These are phyloP conservation scores for Tylochromis polylepis DNA, from an alignment of 2,113 vertebrate genomes.

Conservation along the genomic window DNA sequence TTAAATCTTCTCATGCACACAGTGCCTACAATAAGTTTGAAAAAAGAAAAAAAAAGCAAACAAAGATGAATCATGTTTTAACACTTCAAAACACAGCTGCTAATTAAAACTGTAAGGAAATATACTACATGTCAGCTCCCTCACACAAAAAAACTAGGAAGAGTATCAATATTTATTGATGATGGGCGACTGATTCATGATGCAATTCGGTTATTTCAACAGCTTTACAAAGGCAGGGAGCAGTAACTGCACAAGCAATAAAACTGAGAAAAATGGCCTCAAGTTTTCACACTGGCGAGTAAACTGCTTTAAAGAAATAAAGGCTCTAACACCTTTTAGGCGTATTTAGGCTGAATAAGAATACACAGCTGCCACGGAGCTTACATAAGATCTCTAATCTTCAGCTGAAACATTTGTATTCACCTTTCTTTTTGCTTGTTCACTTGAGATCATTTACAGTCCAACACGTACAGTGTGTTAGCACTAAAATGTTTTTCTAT, in stretches of 20 bases:
- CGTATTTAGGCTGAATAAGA: neutral
- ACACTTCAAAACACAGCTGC: neutral
- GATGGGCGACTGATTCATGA: neutral
- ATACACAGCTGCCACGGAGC: neutral
- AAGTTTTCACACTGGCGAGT: neutral
- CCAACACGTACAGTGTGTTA: slow-evolving; percentile 4
- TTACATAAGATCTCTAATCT: neutral
- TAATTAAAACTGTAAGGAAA: neutral
- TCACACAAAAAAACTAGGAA: neutral
- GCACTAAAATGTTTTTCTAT: neutral
- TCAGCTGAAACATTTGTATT: neutral
- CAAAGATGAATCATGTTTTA: neutral
- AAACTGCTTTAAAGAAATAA: neutral
- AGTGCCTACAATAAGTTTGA: neutral
- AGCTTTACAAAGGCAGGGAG: neutral
- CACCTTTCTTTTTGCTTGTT: neutral
- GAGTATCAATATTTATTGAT: neutral
- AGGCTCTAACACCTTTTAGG: neutral
- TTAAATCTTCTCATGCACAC: slow-evolving; percentile 36
- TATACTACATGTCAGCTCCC: neutral
- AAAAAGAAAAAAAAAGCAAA: neutral
- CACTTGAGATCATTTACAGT: neutral
- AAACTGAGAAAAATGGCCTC: neutral
- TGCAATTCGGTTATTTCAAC: neutral
- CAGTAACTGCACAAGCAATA: neutral